These are phyloP conservation scores for Hippocampus abdominalis DNA, from an alignment of 2,113 vertebrate genomes.

Conservation along the genomic window DNA sequence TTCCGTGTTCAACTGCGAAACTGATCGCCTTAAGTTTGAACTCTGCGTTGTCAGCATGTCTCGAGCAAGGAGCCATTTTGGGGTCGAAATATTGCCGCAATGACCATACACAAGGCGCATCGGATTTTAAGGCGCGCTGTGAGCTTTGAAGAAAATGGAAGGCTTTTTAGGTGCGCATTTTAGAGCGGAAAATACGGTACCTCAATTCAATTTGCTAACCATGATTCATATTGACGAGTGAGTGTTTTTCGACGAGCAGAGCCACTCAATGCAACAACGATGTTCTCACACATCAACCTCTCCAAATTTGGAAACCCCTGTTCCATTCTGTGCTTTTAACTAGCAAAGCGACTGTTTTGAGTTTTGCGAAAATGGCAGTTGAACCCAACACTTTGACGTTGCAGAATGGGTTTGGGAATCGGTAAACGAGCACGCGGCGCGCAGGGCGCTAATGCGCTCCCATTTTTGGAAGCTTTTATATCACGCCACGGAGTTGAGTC, in stretches of 20 bases:
- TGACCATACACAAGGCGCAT: too few relatives aligned
- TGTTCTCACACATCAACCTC: neutral
- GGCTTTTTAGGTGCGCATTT: too few relatives aligned
- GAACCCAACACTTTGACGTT: neutral
- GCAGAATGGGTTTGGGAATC: neutral
- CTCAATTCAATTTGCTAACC: too few relatives aligned
- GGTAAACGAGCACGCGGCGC: neutral
- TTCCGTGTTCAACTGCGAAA: too few relatives aligned
- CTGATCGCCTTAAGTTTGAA: too few relatives aligned
- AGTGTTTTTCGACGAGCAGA: neutral
- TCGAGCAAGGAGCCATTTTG: too few relatives aligned
- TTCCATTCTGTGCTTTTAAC: neutral
- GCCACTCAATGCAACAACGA: neutral
- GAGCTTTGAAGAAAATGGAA: too few relatives aligned
- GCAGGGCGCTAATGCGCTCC: neutral
- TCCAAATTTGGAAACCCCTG: neutral
- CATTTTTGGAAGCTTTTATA: neutral
- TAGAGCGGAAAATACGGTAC: too few relatives aligned
- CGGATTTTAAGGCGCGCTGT: too few relatives aligned
- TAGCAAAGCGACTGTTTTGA: neutral
- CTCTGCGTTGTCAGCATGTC: too few relatives aligned
- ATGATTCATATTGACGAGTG: too few relatives aligned
- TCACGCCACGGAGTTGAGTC: neutral
- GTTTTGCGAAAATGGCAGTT: neutral
- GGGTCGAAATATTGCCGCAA: too few relatives aligned